A percentile compares a stretch with the other conserved stretches of the same genome.
Evolutionary conservation across 2,113 vertebrate genomes (phyloP).

Genomic region (Tetrao urogallus): DNA sequence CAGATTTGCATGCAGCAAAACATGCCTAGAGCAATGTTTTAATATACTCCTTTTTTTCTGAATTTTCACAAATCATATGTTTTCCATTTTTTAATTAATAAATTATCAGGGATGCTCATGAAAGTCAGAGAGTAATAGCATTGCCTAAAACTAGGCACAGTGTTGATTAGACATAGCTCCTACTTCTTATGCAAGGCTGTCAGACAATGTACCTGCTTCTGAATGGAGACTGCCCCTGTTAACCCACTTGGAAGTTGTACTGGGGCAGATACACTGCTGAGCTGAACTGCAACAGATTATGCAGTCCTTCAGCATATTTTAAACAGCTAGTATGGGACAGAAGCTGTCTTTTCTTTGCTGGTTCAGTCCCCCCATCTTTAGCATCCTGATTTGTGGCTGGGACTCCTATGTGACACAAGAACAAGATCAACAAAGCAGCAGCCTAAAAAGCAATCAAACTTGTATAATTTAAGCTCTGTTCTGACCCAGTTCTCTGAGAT

Average conservation of each 20-base stretch:
- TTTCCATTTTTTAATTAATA: conserved; percentile 72
- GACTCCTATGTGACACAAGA: background rate
- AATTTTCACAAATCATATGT: conserved; percentile 61
- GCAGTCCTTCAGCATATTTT: background rate
- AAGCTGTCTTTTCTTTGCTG: background rate
- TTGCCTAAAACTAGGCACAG: conserved; percentile 46
- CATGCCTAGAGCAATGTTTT: conserved; percentile 60
- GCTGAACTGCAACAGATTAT: background rate
- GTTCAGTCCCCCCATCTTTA: background rate
- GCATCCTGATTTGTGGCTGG: background rate
- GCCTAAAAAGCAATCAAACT: conserved; percentile 38
- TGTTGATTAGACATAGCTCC: conserved; percentile 28
- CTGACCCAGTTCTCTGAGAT: conserved; percentile 29
- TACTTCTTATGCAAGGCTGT: background rate
- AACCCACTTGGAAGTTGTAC: background rate
- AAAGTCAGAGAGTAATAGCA: conserved; percentile 63
- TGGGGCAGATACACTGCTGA: background rate
- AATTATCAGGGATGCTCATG: conserved; percentile 55
- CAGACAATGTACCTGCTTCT: background rate
- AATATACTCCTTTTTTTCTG: conserved; percentile 57
- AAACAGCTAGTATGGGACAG: background rate
- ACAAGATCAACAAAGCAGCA: conserved; percentile 20
- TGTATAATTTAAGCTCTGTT: conserved; percentile 34
- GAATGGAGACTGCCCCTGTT: background rate
- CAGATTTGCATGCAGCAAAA: conserved; percentile 62